These are phyloP conservation scores for Chloebia gouldiae DNA, from an alignment of 2,113 vertebrate genomes.

Conservation along the genomic window DNA sequence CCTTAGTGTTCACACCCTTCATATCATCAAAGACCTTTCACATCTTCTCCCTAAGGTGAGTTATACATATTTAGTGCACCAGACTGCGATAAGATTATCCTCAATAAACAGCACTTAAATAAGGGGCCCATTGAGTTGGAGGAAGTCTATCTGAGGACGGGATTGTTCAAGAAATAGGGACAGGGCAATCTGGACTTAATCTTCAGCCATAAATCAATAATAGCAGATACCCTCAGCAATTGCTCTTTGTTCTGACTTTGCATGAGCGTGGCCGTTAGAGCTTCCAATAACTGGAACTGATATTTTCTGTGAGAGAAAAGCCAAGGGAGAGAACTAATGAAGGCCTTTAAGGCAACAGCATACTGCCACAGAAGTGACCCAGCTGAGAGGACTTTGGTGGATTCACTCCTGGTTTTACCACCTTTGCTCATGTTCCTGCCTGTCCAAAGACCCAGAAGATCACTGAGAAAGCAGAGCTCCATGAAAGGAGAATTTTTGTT, in stretches of 20 bases:
- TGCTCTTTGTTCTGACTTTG: slow-evolving; percentile 29
- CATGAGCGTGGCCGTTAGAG: background rate
- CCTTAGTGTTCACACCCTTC: slow-evolving; percentile 63
- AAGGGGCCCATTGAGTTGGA: slow-evolving; percentile 21
- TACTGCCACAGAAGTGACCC: background rate
- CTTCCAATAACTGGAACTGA: background rate
- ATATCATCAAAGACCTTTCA: slow-evolving; percentile 40
- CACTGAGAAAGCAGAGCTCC: background rate
- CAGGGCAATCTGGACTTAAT: slow-evolving; percentile 40
- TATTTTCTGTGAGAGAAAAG: background rate
- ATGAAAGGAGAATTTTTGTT: background rate
- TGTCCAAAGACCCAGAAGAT: background rate
- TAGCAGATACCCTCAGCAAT: background rate
- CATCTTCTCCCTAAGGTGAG: slow-evolving; percentile 54
- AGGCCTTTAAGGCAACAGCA: background rate
- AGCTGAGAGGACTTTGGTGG: background rate
- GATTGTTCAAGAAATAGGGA: slow-evolving; percentile 33
- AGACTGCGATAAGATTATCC: slow-evolving; percentile 35
- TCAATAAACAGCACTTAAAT: slow-evolving; percentile 19
- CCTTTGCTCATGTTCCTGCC: accelerated
- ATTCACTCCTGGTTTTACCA: background rate
- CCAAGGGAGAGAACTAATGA: background rate
- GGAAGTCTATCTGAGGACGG: slow-evolving; percentile 17
- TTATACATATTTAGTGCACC: slow-evolving; percentile 33
- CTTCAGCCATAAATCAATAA: slow-evolving; percentile 36